Conservation (phyloP, 2,888 invertebrate genomes). For the Mythimna loreyi region DNA sequence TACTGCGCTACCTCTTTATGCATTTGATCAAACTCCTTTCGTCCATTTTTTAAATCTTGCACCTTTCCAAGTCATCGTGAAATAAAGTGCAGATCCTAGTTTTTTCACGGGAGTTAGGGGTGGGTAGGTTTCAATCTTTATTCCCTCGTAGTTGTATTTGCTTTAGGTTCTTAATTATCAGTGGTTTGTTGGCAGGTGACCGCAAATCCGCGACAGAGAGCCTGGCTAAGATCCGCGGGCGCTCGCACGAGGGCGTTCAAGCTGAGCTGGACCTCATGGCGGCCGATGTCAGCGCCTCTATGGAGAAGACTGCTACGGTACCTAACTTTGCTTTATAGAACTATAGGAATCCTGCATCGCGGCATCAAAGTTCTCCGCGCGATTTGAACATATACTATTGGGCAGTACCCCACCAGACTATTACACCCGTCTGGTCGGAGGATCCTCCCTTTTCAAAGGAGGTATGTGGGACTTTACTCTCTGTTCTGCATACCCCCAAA, state of each 20-base stretch:
- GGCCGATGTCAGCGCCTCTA: slow-evolving; percentile 81
- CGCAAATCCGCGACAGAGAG: slow-evolving; percentile 92
- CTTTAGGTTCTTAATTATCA: background rate
- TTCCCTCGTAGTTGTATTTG: too few relatives aligned
- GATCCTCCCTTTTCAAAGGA: too few relatives aligned
- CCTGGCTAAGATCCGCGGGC: slow-evolving; percentile 92
- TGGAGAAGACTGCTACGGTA: slow-evolving; percentile 84
- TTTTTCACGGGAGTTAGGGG: too few relatives aligned
- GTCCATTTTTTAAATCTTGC: background rate
- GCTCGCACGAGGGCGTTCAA: slow-evolving; percentile 91
- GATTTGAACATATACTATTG: too few relatives aligned
- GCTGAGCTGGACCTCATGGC: slow-evolving; percentile 92
- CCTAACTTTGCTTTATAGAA: slow-evolving; percentile 76
- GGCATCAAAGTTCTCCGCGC: background rate
- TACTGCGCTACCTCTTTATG: background rate
- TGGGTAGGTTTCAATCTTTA: too few relatives aligned
- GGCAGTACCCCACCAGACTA: too few relatives aligned
- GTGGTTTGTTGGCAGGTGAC: slow-evolving; percentile 70
- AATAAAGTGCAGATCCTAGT: background rate
- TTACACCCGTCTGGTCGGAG: too few relatives aligned
- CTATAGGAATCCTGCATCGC: background rate
- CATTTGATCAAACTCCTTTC: too few relatives aligned
- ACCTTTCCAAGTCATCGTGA: background rate
- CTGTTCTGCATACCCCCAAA: too few relatives aligned
- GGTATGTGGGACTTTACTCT: too few relatives aligned